A percentile compares a stretch with the other conserved stretches of the same genome.
Evolutionary conservation across 2,113 vertebrate species (phyloP).

Genomic region (Phyllopteryx taeniolatus): DNA sequence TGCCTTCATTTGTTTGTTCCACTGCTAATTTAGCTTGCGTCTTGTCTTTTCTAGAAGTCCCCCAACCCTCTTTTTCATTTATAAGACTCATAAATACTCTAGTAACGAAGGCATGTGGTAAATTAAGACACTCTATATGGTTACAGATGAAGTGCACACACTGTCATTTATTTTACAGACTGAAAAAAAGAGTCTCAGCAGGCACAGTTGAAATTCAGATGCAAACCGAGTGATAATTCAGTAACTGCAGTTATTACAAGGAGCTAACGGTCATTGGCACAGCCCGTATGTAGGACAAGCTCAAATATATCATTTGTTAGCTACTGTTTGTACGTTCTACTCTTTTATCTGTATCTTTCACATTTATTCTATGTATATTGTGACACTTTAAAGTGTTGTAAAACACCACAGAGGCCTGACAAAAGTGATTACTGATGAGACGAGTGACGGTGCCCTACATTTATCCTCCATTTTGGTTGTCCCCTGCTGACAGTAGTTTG

Average conservation of each 20-base stretch:
- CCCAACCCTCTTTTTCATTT: conserved; percentile 16
- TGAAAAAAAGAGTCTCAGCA: conserved; percentile 33
- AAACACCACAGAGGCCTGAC: conserved; percentile 48
- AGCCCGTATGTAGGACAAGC: conserved; percentile 53
- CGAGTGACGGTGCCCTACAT: conserved; percentile 38
- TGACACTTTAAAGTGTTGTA: conserved; percentile 34
- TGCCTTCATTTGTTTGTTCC: conserved; percentile 11
- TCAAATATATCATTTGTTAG: conserved; percentile 45
- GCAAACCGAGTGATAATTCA: conserved; percentile 45
- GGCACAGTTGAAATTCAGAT: conserved; percentile 43
- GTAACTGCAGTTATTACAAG: conserved; percentile 51
- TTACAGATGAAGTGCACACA: not conserved
- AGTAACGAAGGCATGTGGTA: conserved; percentile 7
- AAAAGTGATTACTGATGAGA: conserved; percentile 45
- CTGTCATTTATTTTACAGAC: conserved; percentile 5
- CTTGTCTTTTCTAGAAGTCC: conserved; percentile 8
- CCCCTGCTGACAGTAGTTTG: conserved; percentile 26
- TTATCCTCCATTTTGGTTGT: conserved; percentile 17
- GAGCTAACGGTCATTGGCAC: conserved; percentile 50
- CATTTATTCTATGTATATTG: conserved; percentile 43
- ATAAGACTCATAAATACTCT: not conserved
- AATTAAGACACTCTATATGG: conserved; percentile 1
- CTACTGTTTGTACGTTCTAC: conserved; percentile 33
- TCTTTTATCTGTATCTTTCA: conserved; percentile 42
- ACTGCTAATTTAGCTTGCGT: conserved; percentile 13